Evolutionary conservation across 2,113 vertebrate genomes (phyloP), one percentile per base, ranked within the genome.

Genomic region (Collichthys lucidus): DNA sequence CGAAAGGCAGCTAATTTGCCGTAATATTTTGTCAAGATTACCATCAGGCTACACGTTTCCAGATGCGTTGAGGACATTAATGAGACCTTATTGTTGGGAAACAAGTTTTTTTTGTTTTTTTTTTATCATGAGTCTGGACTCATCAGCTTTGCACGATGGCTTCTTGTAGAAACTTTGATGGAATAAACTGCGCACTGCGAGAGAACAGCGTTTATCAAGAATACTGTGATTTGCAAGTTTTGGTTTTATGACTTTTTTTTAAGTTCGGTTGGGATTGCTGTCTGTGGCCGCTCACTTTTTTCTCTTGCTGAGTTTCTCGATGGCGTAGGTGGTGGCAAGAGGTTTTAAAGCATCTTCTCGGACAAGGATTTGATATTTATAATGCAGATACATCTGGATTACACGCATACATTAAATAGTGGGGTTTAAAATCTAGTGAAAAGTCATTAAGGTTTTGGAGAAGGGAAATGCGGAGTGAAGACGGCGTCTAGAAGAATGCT

Each of bases 401-500:
- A 83, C 72, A 72, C 35, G 70, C 53, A 14, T 44, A 42, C 77
- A 86, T 77, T 16, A 35, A 70, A 12, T 5, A n/a, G 77, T 67
- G 56, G 74, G 8, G 65, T 20, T 49, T 57, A 24, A 71, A 80
- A 24, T 2, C 9, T 11, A 76, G 72, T 22, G 68, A 77, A 66
- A 71, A 61, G 1, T 47, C 47, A 5, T 60, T 19, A 2, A 11
- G 31, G 52, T 74, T 77, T 59, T 71, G 83, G 87, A 78, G 88
- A 56, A 77, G 73, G 82, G 86, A 70, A 90, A 92, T 92, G 93
- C 83, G 89, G 93, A 90, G 79, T 79, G 62, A 77, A 86, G 86
- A 82, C 85, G 80, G 86, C 90, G 88, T 88, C 82, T 91, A 94
- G 93, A 91, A 95, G 94, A 93, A 95, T 95, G 95, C 89, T 94